Evolutionary conservation across 2,113 vertebrate genomes (phyloP).

Genomic region (Alosa alosa): DNA sequence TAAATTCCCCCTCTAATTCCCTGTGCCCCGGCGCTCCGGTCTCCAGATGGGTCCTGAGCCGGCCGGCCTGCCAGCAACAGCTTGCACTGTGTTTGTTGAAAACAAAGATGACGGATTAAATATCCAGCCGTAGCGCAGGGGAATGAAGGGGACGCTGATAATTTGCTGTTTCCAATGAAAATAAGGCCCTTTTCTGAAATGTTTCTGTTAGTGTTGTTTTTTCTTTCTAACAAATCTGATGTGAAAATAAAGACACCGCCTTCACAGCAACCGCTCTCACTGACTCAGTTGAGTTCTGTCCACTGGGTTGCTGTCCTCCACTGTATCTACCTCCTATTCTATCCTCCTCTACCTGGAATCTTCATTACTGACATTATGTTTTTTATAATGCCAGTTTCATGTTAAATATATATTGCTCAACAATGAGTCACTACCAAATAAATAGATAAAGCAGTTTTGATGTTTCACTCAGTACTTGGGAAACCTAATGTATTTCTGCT

Average conservation of each 20-base stretch:
- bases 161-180: conserved; percentile 42
- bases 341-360: no score
- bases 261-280: neutral
- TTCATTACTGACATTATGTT: no score
- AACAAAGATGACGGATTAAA: conserved; percentile 92
- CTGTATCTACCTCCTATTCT: no score
- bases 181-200: conserved; percentile 9
- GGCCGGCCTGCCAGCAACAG: conserved; percentile 83
- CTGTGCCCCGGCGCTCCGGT: conserved; percentile 71
- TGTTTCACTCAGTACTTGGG: neutral
- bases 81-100: conserved; percentile 86
- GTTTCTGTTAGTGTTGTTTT: neutral
- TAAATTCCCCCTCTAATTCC: conserved; percentile 71
- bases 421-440: neutral
- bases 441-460: neutral
- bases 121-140: conserved; percentile 75
- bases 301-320: no score
- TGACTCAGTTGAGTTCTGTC: neutral
- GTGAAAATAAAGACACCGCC: neutral
- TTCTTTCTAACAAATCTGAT: neutral
- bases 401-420: no score
- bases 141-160: conserved; percentile 61
- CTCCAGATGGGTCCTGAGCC: conserved; percentile 85
- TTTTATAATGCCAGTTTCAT: no score
- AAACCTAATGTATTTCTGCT: neutral